Evolutionary conservation across 1,140 invertebrate species (phyloP).

Genomic region (Leucophenga varia): DNA sequence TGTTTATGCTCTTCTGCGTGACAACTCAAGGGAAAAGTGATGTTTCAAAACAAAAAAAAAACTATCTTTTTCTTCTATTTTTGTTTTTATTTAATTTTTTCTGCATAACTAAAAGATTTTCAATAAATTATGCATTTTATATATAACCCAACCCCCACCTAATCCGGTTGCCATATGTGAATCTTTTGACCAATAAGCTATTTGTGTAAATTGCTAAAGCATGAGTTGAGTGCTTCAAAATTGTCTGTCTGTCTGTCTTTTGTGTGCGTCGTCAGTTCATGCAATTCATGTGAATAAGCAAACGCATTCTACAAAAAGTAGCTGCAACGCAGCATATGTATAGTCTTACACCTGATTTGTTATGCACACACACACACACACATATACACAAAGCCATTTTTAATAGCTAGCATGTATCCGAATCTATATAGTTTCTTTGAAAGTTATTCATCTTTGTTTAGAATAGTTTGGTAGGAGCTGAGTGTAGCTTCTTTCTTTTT

Average conservation of each 20-base stretch:
- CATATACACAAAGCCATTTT: conserved; percentile 1
- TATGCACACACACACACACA: neutral
- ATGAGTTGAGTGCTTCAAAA: no score
- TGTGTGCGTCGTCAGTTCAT: no score
- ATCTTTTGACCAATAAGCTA: no score
- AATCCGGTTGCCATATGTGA: no score
- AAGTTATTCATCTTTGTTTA: conserved; percentile 23
- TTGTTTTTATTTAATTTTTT: no score
- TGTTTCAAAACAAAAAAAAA: conserved; percentile 52
- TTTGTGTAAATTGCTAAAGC: no score
- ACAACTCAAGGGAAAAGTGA: conserved; percentile 51
- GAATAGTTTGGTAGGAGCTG: conserved; percentile 5
- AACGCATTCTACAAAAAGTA: no score
- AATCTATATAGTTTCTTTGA: conserved; percentile 17
- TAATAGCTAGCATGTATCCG: conserved; percentile 10
- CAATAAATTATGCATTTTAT: conserved; percentile 33
- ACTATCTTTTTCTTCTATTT: neutral
- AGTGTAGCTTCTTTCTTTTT: conserved; percentile 2
- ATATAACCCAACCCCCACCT: no score
- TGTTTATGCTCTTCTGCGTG: conserved; percentile 49
- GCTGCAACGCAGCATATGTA: no score
- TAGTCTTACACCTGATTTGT: conserved; percentile 11
- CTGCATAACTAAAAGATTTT: conserved; percentile 21
- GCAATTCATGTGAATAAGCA: no score
- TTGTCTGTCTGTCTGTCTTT: no score